A percentile compares a stretch with the other conserved stretches of the same genome.
Conservation (phyloP, 1,140 invertebrate genomes). For the Stenopsyche tienmushanensis region DNA sequence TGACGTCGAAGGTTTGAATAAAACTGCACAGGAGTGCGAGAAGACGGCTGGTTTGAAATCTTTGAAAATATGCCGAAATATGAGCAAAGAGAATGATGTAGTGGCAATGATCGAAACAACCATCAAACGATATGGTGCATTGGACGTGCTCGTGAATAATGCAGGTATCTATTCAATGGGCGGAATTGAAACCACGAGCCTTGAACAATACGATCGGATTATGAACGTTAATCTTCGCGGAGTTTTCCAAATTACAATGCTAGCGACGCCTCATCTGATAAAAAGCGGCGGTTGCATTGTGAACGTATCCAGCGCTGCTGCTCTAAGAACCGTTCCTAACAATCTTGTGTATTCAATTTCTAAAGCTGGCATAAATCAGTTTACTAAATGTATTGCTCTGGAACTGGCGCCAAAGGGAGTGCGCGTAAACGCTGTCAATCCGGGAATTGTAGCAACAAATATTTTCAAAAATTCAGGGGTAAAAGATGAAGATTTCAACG, state of each 20-base stretch:
- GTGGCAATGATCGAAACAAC: slow-evolving; percentile 58
- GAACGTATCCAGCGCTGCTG: slow-evolving; percentile 65
- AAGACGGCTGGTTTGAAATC: too few species aligned
- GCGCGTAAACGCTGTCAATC: slow-evolving; percentile 70
- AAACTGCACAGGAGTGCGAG: too few species aligned
- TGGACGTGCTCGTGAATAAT: slow-evolving; percentile 69
- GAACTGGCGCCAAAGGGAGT: slow-evolving; percentile 65
- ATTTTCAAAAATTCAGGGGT: too few species aligned
- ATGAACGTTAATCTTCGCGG: slow-evolving; percentile 69
- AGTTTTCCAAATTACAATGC: slow-evolving; percentile 65
- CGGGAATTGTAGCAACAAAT: slow-evolving; percentile 65
- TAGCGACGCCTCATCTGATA: slow-evolving; percentile 67
- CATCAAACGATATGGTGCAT: slow-evolving; percentile 55
- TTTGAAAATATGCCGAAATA: too few species aligned
- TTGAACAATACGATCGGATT: too few species aligned
- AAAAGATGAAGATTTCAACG: too few species aligned
- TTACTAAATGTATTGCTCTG: slow-evolving; percentile 65
- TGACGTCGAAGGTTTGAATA: too few species aligned
- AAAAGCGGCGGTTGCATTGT: slow-evolving; percentile 67
- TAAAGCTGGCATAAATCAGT: slow-evolving; percentile 73
- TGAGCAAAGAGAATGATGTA: slow-evolving; percentile 63
- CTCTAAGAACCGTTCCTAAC: too few species aligned
- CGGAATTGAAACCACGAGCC: too few species aligned
- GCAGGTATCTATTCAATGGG: too few species aligned
- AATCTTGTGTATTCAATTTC: slow-evolving; percentile 71